Percentiles rank a stretch among this genome's conserved stretches.
Conservation (phyloP, 2,888 invertebrate species). For the Eretmocerus hayati region DNA sequence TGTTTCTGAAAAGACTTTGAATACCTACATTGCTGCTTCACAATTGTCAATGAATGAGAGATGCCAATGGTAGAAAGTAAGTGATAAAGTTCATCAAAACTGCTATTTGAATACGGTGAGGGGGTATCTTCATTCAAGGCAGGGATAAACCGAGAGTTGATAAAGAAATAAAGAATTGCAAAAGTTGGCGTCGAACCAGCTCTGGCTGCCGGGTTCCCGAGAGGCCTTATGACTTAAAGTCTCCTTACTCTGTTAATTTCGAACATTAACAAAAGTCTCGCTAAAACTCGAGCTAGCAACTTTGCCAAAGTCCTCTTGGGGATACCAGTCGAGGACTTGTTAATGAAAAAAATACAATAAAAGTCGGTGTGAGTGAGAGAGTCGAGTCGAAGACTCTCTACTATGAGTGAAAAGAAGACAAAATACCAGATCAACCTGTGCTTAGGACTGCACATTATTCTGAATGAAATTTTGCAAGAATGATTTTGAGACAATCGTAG, state of each 20-base stretch:
- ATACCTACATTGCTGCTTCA: too few relatives aligned
- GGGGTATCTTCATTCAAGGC: not conserved
- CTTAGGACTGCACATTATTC: too few relatives aligned
- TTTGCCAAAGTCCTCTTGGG: conserved; percentile 32
- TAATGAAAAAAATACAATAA: conserved; percentile 47
- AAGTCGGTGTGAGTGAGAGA: conserved; percentile 27
- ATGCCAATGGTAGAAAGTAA: too few relatives aligned
- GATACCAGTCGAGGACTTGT: conserved; percentile 37
- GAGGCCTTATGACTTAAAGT: conserved; percentile 47
- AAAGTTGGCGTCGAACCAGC: conserved; percentile 44
- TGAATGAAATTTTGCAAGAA: too few relatives aligned
- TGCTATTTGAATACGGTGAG: too few relatives aligned
- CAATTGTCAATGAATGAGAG: too few relatives aligned
- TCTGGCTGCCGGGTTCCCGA: conserved; percentile 31
- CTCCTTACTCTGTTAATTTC: conserved; percentile 47
- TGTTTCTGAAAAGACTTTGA: too few relatives aligned
- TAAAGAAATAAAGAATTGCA: conserved; percentile 47
- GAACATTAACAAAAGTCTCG: conserved; percentile 48
- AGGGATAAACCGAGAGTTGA: conserved; percentile 33
- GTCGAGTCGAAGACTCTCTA: too few relatives aligned
- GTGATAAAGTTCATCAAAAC: too few relatives aligned
- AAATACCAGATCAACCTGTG: too few relatives aligned
- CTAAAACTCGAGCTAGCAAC: conserved; percentile 44
- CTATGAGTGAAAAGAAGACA: too few relatives aligned
- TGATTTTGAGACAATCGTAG: too few relatives aligned